phyloP scores from a whole-genome alignment of 2,113 vertebrate genomes.

The Leptodactylus fuscus region DNA sequence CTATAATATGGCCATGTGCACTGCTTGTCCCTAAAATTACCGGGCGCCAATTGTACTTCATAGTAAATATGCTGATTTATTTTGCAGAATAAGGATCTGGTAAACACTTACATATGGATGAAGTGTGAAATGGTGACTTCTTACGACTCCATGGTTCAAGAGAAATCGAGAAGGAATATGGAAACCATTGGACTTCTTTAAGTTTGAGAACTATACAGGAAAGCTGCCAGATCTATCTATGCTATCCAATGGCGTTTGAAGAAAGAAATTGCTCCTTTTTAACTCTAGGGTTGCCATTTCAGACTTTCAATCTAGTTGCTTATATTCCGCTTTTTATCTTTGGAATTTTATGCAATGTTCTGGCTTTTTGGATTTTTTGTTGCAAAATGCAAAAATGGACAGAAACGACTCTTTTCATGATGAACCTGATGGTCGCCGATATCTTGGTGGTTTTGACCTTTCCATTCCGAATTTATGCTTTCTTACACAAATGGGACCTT shows the following conservation, averaged over 20 bases:
- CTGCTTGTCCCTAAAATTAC: too few species aligned
- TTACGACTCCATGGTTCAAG: too few species aligned
- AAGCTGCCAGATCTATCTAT: background rate
- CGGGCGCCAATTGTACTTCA: too few species aligned
- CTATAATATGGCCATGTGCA: too few species aligned
- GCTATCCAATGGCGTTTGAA: background rate
- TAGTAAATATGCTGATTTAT: background rate
- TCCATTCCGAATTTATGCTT: slow-evolving; percentile 61
- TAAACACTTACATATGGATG: too few species aligned
- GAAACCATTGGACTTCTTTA: background rate
- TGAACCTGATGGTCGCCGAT: slow-evolving; percentile 63
- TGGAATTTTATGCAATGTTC: slow-evolving; percentile 47
- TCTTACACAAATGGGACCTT: background rate
- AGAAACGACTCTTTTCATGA: slow-evolving; percentile 62
- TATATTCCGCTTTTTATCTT: slow-evolving; percentile 45
- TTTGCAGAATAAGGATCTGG: background rate
- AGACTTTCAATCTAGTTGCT: background rate
- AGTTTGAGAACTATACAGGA: background rate
- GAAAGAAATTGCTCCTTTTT: background rate
- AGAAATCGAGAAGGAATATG: too few species aligned
- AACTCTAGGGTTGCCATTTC: background rate
- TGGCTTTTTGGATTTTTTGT: slow-evolving; percentile 60
- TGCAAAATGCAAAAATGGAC: slow-evolving; percentile 56
- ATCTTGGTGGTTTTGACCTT: slow-evolving; percentile 53
- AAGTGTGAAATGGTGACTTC: background rate